Evolutionary conservation across 2,113 vertebrate species (phyloP), one percentile per base, ranked within the genome.

Genomic region (Sakesphorus luctuosus): DNA sequence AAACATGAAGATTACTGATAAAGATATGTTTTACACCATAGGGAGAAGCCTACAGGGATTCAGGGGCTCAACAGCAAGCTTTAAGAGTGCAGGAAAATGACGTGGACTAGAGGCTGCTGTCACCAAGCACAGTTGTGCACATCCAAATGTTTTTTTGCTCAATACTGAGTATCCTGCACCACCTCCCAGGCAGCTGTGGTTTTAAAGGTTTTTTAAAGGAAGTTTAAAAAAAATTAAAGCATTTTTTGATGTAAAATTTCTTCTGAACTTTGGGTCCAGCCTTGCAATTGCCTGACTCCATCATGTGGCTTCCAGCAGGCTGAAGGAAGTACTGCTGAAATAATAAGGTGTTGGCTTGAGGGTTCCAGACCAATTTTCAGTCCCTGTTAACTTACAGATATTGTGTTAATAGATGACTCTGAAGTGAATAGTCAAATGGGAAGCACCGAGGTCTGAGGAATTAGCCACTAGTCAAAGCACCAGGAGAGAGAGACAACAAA

Each of bases 381-480:
- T 18, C 52, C 38, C n/a, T 53, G 23, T 56, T 79, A 59, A 52
- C 6, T n/a, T 52, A 44, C 15, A 31, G 55, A 23, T 2, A 7
- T 55, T 63, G 77, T 3, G 6, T 82, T 87, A 77, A 59, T 11
- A 63, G 52, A 36, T 35, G 76, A 35, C 33, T 38, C 47, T 11
- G 38, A 74, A 67, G 77, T 72, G 66, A 94, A 91, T 46, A 72
- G 74, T 82, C 66, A 91, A 63, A 87, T 24, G 69, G 83, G 93
- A 86, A 92, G 29, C 21, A n/a, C 28, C 0, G 0, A 58, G 40
- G 67, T 43, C 91, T 44, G 63, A 80, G 92, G 93, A 84, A 89
- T 94, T 94, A 94, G 52, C 47, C 35, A 21, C 69, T 77, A 96
- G 93, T 78, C 93, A 94, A 96, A 95, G 93, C 91, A 93, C 20